Percentiles rank a stretch among this genome's conserved stretches.
phyloP scores from a whole-genome alignment of 2,888 invertebrate species.

The Lagria hirta region DNA sequence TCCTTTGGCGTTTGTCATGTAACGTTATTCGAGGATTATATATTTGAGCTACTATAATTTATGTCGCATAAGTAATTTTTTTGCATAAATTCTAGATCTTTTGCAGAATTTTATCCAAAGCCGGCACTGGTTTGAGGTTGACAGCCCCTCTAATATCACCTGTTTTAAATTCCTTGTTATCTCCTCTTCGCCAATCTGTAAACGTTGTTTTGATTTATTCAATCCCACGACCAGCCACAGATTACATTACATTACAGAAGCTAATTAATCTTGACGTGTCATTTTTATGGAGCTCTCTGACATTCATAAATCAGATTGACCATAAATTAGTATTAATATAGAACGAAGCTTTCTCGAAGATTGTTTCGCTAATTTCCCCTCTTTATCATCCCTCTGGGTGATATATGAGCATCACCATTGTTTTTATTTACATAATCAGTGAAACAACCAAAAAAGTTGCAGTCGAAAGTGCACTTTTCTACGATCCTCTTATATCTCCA shows the following conservation, averaged over 20 bases:
- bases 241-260: background rate
- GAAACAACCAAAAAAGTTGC: constrained; percentile 5
- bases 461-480: constrained; percentile 11
- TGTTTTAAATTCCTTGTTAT: background rate
- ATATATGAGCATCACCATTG: background rate
- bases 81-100: background rate
- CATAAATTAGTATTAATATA: background rate
- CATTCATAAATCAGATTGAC: background rate
- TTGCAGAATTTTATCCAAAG: background rate
- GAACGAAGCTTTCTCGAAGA: background rate
- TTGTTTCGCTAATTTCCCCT: background rate
- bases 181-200: background rate
- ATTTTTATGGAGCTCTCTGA: constrained; percentile 3
- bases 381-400: background rate
- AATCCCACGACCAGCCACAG: no score
- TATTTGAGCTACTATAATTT: no score
- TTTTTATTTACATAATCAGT: background rate
- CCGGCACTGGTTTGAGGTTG: background rate
- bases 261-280: background rate
- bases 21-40: no score
- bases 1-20: no score
- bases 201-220: no score
- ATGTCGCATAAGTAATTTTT: no score
- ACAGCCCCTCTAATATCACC: background rate
- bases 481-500: constrained; percentile 1